Evolutionary conservation across 2,113 vertebrate species (phyloP).

Genomic region (Gila orcuttii): DNA sequence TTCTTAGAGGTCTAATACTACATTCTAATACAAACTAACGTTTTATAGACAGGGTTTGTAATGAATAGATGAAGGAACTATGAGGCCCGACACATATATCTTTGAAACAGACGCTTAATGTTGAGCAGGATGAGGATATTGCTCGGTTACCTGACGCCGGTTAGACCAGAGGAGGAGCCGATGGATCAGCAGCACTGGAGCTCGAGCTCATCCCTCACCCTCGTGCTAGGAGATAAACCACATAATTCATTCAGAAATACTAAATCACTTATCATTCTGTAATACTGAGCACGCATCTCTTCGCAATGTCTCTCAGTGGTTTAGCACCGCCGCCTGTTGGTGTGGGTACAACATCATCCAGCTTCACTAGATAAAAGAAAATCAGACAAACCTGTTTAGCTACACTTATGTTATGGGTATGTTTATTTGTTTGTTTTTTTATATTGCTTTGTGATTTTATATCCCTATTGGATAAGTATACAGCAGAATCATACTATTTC

Average conservation of each 20-base stretch:
- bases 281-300: constrained; percentile 30
- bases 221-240: background rate
- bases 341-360: constrained; percentile 52
- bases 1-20: background rate
- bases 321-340: constrained; percentile 75
- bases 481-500: background rate
- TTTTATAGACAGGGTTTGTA: background rate
- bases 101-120: background rate
- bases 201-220: background rate
- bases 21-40: background rate
- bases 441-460: background rate
- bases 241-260: constrained; percentile 57
- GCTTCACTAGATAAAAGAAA: background rate
- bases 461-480: background rate
- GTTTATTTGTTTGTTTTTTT: background rate
- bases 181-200: constrained; percentile 70
- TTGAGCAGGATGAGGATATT: background rate
- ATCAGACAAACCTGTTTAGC: background rate
- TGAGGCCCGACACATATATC: background rate
- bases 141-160: constrained; percentile 68
- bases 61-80: background rate
- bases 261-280: background rate
- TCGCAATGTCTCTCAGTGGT: constrained; percentile 39
- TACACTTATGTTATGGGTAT: background rate
- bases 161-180: constrained; percentile 61